Evolutionary conservation across 1,140 invertebrate species (phyloP), one percentile per base, ranked within the genome.

Genomic region (Lerema accius): DNA sequence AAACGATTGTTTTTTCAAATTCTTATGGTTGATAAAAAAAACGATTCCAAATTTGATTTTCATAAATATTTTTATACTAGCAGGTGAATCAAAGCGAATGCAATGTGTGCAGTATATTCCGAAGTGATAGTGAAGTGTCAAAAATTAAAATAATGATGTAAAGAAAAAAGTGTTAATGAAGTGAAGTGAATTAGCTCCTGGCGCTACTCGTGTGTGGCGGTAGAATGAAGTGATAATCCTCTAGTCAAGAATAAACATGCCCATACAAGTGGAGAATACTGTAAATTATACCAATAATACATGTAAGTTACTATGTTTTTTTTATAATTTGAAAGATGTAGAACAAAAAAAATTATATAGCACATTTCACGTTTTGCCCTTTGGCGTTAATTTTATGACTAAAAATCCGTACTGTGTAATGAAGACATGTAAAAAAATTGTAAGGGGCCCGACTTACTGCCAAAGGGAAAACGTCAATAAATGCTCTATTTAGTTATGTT

Each of bases 241-340:
- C 69, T 69, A 71, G 71, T 68, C 68, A 78, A 58, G 13, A 51
- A 16, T 55, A 76, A 79, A 71, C 65, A 88, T 89, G 86, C 82
- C 83, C 65, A 89, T 89, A 77, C 84, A 89, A 74, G 84, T 89
- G 75, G 86, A 89, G 60, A 89, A 81, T 76, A 78, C 71, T 79
- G 82, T 86, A 16, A 80, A 73, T 69, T 86, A 86, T 77, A 73
- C 32, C 46, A 80, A 72, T 73, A 86, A 74, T 78, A 78, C 86
- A 83, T 89, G 86, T 89, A 80, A 89, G 86, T 89, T 58, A 2
- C 15, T 15, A 59, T 15, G 14, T 48, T 50, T 58, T 13, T 32
- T 26, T 32, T 64, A 32, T 60, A 39, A 43, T n/a, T n/a, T n/a
- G n/a, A n/a, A n/a, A n/a, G n/a, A n/a, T n/a, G n/a, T n/a, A n/a